Evolutionary conservation across 2,797 vertebrate genomes (phyloP).

Genomic region (Pseudochirops corinnae): DNA sequence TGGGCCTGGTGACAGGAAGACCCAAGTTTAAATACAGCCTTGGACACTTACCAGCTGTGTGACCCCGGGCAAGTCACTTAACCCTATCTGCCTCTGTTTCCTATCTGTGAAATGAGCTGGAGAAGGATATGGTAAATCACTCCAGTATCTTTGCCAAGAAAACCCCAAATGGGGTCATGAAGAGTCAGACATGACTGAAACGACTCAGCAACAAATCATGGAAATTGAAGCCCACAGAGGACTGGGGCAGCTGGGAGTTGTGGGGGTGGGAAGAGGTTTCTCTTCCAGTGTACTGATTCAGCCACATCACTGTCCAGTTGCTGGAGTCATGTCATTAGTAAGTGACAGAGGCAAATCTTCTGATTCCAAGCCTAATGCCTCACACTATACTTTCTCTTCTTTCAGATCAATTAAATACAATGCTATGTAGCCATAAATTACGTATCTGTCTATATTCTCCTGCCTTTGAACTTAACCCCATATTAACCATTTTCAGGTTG

Average conservation of each 20-base stretch:
- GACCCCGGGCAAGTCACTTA: neutral
- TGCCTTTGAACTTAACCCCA: constrained; percentile 22
- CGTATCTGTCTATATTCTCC: constrained; percentile 27
- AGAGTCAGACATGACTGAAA: neutral
- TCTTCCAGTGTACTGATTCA: neutral
- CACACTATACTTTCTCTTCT: neutral
- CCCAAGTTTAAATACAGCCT: neutral
- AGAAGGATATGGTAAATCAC: neutral
- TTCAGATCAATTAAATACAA: neutral
- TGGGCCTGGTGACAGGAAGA: neutral
- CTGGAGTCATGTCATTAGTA: neutral
- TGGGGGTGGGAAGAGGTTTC: neutral
- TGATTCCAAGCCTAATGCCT: neutral
- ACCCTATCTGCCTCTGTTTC: neutral
- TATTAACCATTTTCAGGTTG: constrained; percentile 40
- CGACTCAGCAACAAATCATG: neutral
- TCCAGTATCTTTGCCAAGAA: neutral
- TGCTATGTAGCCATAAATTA: neutral
- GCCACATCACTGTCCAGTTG: neutral
- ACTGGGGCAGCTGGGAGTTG: neutral
- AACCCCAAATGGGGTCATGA: neutral
- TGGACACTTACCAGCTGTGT: neutral
- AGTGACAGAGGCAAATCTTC: neutral
- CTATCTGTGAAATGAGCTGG: neutral
- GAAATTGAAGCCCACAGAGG: neutral